phyloP scores from a whole-genome alignment of 2,113 vertebrate species.

The Platysteira castanea region DNA sequence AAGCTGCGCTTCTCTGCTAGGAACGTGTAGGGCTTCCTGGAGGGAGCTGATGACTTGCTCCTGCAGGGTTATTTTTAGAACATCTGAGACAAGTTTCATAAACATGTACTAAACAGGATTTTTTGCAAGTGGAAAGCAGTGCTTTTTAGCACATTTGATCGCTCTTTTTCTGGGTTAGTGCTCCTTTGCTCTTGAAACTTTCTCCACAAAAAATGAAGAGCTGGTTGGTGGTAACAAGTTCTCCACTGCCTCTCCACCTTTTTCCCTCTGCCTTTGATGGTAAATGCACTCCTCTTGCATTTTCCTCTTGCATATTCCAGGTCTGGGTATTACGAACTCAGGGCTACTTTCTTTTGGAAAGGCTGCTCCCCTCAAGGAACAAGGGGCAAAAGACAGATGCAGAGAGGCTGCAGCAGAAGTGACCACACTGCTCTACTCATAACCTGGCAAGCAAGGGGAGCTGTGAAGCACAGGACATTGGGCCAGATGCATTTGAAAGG shows the following conservation, averaged over 20 bases:
- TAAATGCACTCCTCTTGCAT: background rate
- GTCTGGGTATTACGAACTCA: background rate
- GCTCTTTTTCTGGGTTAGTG: background rate
- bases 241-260: background rate
- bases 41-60: constrained; percentile 14
- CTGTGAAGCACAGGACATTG: background rate
- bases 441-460: background rate
- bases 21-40: constrained; percentile 60
- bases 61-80: constrained; percentile 59
- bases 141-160: background rate
- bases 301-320: background rate
- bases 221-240: background rate
- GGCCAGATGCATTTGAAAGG: background rate
- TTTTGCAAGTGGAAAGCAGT: background rate
- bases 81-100: constrained; percentile 27
- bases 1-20: constrained; percentile 39
- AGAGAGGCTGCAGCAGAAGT: background rate
- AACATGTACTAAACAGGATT: constrained; percentile 36
- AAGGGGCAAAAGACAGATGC: background rate
- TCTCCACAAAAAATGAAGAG: background rate
- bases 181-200: constrained; percentile 12
- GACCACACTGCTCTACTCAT: background rate
- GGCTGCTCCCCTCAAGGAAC: background rate
- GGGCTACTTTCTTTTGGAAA: background rate
- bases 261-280: background rate